Evolutionary conservation across 53 echinoderm and acorn worm species (phyloP).

Genomic region (Astropecten irregularis): DNA sequence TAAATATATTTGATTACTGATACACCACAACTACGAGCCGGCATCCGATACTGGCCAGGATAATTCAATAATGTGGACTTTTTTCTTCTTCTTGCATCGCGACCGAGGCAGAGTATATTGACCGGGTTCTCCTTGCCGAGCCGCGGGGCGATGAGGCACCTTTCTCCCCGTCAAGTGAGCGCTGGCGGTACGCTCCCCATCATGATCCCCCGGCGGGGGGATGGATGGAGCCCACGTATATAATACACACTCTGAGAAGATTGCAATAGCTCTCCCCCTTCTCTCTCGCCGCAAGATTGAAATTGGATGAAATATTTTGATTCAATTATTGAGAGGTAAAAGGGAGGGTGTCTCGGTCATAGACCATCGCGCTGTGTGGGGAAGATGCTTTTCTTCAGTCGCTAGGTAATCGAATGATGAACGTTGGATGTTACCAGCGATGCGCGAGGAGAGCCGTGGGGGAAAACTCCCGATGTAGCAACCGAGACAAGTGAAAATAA

Average conservation of each 20-base stretch:
- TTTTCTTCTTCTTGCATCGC: background rate
- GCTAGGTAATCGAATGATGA: slow-evolving; percentile 46
- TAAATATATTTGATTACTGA: slow-evolving; percentile 55
- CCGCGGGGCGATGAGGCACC: slow-evolving; percentile 57
- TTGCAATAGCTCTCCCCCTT: slow-evolving; percentile 19
- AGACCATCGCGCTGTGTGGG: slow-evolving; percentile 10
- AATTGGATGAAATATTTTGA: slow-evolving; percentile 64
- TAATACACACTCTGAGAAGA: slow-evolving; percentile 20
- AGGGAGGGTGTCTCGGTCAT: slow-evolving; percentile 38
- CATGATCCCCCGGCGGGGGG: background rate
- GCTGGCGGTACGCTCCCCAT: slow-evolving; percentile 48
- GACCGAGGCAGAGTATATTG: slow-evolving; percentile 49
- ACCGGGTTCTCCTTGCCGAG: slow-evolving; percentile 27
- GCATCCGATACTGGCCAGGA: slow-evolving; percentile 42
- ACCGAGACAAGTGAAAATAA: slow-evolving; percentile 41
- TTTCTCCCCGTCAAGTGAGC: slow-evolving; percentile 53
- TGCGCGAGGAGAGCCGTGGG: background rate
- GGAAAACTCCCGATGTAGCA: slow-evolving; percentile 15
- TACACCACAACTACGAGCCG: slow-evolving; percentile 48
- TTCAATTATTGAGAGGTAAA: slow-evolving; percentile 32
- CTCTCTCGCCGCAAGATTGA: slow-evolving; percentile 25
- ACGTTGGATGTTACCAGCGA: slow-evolving; percentile 19
- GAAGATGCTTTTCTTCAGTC: too few relatives aligned
- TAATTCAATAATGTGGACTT: slow-evolving; percentile 47
- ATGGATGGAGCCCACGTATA: too few relatives aligned